Base-by-base conservation (phyloP, 1,140 invertebrate species). In the Acromyrmex echinatior region DNA sequence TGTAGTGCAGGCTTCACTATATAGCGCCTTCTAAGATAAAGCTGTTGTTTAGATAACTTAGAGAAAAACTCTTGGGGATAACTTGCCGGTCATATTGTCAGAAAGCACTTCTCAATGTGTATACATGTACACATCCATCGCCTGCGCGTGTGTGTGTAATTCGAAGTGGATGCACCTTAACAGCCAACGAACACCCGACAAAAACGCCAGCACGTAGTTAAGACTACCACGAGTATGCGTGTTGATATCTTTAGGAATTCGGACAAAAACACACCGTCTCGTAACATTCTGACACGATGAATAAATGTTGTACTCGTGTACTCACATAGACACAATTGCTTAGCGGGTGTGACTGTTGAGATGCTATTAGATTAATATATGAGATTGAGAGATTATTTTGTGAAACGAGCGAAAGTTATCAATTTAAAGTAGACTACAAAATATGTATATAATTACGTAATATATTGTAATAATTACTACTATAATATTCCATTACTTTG, bases 1-100 rank as follows among this genome's bases (percentile, higher is more conserved):
- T 60, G n/a, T 68, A 71, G 63, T 14, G 49, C 51, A 28, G 60
- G 62, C 25, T 56, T 35, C 18, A 70, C 53, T 84, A 35, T 84
- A 35, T 18, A 62, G 66, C 28, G 56, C 78, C 80, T 63, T 10
- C 25, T 56, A 2, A 89, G 89, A 90, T 88, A 89, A 89, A 73
- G 28, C 45, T 73, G 31, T 89, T 89, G 85, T 74, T 53, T 87
- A 63, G 76, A 76, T 80, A 58, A 25, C 49, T 63, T n/a, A 35
- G 25, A 76, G 74, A 68, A 86, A 89, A 87, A 84, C 60, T 60
- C 6, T 12, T 3, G 86, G 21, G 60, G 51, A 56, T 78, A 68
- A 51, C 45, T 77, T 56, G 21, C 56, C 35, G 76, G 66, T 79
- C 70, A 88, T 35, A 62, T 60, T 58, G 51, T 88, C 68, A 12